Percentiles rank a stretch among this genome's conserved stretches.
phyloP scores from a whole-genome alignment of 2,888 invertebrate species.

The Listrodromus nycthemerus region DNA sequence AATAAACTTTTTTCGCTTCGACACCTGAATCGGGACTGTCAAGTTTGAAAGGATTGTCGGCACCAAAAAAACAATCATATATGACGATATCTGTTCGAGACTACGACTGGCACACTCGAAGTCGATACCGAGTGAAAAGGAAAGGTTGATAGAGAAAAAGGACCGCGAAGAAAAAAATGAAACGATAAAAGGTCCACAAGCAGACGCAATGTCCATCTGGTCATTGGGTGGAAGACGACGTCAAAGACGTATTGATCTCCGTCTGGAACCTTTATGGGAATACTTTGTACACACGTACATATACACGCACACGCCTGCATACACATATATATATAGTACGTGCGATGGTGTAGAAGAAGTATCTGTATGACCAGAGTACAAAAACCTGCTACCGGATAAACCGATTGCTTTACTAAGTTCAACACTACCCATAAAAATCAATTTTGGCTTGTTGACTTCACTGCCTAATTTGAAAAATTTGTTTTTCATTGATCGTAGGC shows the following conservation, averaged over 20 bases:
- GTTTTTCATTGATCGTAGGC: background rate
- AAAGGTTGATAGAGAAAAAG: conserved; percentile 61
- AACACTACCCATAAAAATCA: background rate
- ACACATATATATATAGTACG: background rate
- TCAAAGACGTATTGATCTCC: conserved; percentile 59
- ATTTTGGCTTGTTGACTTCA: background rate
- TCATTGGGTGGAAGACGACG: conserved; percentile 55
- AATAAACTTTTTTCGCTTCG: no score
- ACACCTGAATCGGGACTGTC: no score
- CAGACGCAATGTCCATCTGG: conserved; percentile 57
- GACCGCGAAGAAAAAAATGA: conserved; percentile 51
- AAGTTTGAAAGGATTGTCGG: no score
- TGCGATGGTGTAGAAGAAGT: conserved; percentile 14
- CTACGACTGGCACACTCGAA: conserved; percentile 3
- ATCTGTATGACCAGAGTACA: background rate
- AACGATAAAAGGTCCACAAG: conserved; percentile 22
- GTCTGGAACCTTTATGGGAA: conserved; percentile 16
- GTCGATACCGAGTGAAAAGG: conserved; percentile 7
- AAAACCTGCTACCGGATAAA: background rate
- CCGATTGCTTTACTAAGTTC: background rate
- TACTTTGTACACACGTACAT: background rate
- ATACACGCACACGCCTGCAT: background rate
- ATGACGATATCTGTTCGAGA: background rate
- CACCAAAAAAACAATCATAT: no score
- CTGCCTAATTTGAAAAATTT: background rate